phyloP scores from a whole-genome alignment of 2,113 vertebrate genomes.

The Falco punctatus region DNA sequence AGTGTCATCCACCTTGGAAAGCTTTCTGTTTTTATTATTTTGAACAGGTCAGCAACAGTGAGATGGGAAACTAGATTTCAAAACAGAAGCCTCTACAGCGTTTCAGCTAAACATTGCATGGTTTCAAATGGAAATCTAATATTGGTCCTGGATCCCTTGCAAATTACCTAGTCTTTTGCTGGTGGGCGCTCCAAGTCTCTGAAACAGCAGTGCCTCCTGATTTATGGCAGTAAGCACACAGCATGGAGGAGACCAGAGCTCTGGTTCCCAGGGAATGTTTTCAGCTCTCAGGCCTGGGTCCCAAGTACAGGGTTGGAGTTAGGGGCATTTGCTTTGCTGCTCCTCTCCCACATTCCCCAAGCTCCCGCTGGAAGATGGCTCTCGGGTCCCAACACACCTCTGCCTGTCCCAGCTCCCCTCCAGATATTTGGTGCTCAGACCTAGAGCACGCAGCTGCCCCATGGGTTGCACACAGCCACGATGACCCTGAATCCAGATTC shows the following conservation, averaged over 20 bases:
- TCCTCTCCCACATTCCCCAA: background rate
- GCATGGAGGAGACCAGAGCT: background rate
- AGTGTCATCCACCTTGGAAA: background rate
- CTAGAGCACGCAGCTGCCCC: background rate
- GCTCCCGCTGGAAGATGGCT: background rate
- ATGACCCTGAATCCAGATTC: background rate
- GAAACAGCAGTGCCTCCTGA: background rate
- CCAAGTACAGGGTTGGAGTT: background rate
- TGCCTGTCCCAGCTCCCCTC: background rate
- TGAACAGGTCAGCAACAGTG: background rate
- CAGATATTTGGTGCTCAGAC: background rate
- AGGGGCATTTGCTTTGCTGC: background rate
- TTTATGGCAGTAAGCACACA: background rate
- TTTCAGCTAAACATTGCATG: background rate
- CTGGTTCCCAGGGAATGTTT: background rate
- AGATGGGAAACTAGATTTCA: background rate
- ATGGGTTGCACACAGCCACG: accelerated
- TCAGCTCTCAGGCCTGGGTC: background rate
- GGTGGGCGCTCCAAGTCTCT: background rate
- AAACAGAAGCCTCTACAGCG: background rate
- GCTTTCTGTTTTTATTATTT: conserved; percentile 1
- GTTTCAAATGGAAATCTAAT: background rate
- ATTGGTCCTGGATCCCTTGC: background rate
- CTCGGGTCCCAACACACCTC: background rate
- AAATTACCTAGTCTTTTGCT: background rate